Percentiles rank a stretch among this genome's conserved stretches.
Evolutionary conservation across 2,888 invertebrate species (phyloP).

Genomic region (Elmis aenea): DNA sequence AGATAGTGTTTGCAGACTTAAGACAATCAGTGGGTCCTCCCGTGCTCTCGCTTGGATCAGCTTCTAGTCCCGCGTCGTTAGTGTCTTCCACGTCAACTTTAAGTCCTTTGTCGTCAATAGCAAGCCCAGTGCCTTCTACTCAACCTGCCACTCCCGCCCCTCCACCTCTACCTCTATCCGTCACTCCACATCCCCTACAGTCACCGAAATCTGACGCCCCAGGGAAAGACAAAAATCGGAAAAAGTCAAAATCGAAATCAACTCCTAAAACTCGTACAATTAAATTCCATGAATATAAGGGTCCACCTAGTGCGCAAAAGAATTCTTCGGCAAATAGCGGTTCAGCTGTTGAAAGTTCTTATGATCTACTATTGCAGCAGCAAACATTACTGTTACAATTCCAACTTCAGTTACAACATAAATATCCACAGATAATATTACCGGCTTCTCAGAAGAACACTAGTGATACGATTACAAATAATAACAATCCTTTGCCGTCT

Average conservation of each 20-base stretch:
- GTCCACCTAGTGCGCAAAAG: slow-evolving; percentile 80
- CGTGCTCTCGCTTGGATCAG: slow-evolving; percentile 50
- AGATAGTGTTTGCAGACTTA: slow-evolving; percentile 54
- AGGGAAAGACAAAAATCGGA: slow-evolving; percentile 75
- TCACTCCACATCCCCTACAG: slow-evolving; percentile 48
- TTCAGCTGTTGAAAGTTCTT: slow-evolving; percentile 69
- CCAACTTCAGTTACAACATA: slow-evolving; percentile 77
- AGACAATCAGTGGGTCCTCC: slow-evolving; percentile 54
- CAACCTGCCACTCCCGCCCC: slow-evolving; percentile 53
- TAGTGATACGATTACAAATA: slow-evolving; percentile 7
- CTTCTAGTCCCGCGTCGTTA: slow-evolving; percentile 47
- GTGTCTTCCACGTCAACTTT: slow-evolving; percentile 63
- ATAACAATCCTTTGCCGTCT: slow-evolving; percentile 41
- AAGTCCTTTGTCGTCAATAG: slow-evolving; percentile 62
- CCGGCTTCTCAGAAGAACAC: slow-evolving; percentile 61
- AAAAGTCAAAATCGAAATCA: slow-evolving; percentile 76
- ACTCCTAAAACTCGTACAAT: slow-evolving; percentile 81
- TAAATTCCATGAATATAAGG: slow-evolving; percentile 96
- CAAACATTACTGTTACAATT: slow-evolving; percentile 89
- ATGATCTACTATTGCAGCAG: slow-evolving; percentile 87
- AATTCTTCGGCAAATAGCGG: slow-evolving; percentile 50
- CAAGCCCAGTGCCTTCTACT: slow-evolving; percentile 51
- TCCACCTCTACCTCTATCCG: slow-evolving; percentile 51
- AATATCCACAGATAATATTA: slow-evolving; percentile 76
- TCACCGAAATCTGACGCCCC: slow-evolving; percentile 50